Base-by-base conservation (phyloP, 2,797 vertebrate genomes). In the Clarias laeviceps region DNA sequence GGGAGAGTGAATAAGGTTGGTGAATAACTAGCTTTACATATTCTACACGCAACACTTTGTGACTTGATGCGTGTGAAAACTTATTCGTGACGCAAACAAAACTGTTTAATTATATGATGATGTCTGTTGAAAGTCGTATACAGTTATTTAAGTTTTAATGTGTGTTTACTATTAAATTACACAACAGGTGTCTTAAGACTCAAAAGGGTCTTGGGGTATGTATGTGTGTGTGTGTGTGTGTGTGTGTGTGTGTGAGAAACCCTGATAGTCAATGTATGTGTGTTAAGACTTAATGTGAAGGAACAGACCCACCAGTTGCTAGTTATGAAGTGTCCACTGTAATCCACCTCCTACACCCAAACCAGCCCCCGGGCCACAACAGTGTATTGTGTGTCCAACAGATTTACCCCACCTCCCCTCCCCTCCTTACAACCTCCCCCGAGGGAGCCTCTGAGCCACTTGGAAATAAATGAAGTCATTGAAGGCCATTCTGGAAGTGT, bases 381-480 rank as follows among this genome's bases (percentile, higher is more conserved):
- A 92, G 91, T 22, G 87, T 92, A 93, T 94, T 94, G 94, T 95
- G 86, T 79, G 12, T 54, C 57, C 20, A n/a, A 37, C 86, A 86
- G 87, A 80, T 57, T 70, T 11, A 6, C 59, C 24, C 27, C 78
- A 14, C 45, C 45, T 32, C 85, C 80, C 74, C 80, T 77, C 84
- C 87, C 54, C 64, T 37, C 73, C 82, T 86, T 88, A 27, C 72
- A 82, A 83, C 90, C 88, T 27, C 92, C 91, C 92, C 91, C 90
- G 54, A 87, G 61, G 82, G 89, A 87, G 90, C 91, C 91, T 88
- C 88, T 86, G 91, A 91, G 78, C 90, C 87, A 81, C 88, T 89
- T 84, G 87, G 90, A 93, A 93, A 94, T 95, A 95, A 95, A 94
- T 93, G 93, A 90, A 80, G 89, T 91, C 94, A 95, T 94, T 93